Base-by-base conservation (phyloP, 2,888 invertebrate genomes). In the Aproaerema taeniolella region DNA sequence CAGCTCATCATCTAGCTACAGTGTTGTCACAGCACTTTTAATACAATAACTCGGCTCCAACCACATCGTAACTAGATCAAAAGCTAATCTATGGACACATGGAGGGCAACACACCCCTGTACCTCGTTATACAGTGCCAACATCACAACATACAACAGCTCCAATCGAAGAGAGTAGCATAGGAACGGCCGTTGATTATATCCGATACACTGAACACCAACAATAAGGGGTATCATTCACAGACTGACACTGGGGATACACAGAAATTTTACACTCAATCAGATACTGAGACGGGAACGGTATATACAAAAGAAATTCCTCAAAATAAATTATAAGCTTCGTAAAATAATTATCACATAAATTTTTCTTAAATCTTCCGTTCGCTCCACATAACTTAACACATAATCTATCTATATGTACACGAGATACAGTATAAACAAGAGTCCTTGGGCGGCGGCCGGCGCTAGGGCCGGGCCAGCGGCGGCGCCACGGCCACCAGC, bases 311-410 rank as follows among this genome's bases (percentile, higher is more conserved):
- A 75, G 75, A 80, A 78, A 82, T 77, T 79, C 75, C 74, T 79
- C 71, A 65, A 75, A 85, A 85, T 85, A 85, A 85, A 85, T 85
- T 85, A 85, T 79, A 79, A 80, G 72, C 77, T 83, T 81, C 79
- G 72, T 85, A 85, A 82, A 85, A 79, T 80, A 85, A 85, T 85
- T 85, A 85, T 85, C 85, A 85, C 85, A 85, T 85, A 85, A 83
- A 85, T 85, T 85, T 77, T 77, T 74, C 72, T 74, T 70, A 75
- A 58, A 70, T 66, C 71, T 70, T 69, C 69, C 69, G 63, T 78
- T 73, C 70, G 64, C 64, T 76, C 74, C 74, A 76, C 77, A 77
- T 77, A 77, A 76, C 75, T 77, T 79, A 76, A 72, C 73, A 77
- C 75, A 61, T 71, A 75, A 74, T 69, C 75, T 78, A 80, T 67